These are phyloP conservation scores for Chloroceryle aenea DNA, from an alignment of 2,113 vertebrate genomes.

Conservation along the genomic window DNA sequence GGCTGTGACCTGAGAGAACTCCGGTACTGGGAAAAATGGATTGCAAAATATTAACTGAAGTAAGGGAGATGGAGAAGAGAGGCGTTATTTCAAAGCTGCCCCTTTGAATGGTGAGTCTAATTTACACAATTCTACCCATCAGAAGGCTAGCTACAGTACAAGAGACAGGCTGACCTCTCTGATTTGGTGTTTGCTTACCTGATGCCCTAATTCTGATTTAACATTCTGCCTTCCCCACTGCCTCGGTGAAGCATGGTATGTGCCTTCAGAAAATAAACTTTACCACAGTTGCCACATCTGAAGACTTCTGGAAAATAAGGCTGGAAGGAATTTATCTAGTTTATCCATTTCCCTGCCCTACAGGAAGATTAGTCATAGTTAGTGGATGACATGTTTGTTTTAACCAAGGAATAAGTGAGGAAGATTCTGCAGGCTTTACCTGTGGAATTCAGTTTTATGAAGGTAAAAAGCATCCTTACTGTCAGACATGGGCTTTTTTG, in stretches of 20 bases:
- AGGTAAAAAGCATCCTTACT: neutral
- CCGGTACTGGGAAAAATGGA: slow-evolving; percentile 57
- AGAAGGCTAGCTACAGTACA: neutral
- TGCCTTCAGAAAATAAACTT: neutral
- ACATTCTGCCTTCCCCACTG: neutral
- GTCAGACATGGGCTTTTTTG: neutral
- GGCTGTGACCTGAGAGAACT: slow-evolving; percentile 65
- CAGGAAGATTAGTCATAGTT: neutral
- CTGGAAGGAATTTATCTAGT: neutral
- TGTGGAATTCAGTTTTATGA: neutral
- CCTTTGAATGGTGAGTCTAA: slow-evolving; percentile 68
- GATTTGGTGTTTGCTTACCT: neutral
- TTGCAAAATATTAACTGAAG: slow-evolving; percentile 52
- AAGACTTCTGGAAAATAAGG: neutral
- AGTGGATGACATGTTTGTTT: neutral
- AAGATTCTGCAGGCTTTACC: neutral
- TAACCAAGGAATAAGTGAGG: neutral
- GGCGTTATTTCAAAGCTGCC: too few relatives aligned
- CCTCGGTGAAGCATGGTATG: neutral
- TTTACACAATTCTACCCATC: slow-evolving; percentile 48
- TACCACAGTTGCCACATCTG: neutral
- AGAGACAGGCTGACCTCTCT: neutral
- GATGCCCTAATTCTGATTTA: neutral
- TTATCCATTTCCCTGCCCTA: neutral
- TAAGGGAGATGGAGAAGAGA: slow-evolving; percentile 40